Evolutionary conservation across 2,797 vertebrate genomes (phyloP).

Genomic region (Neoniphon sammara): DNA sequence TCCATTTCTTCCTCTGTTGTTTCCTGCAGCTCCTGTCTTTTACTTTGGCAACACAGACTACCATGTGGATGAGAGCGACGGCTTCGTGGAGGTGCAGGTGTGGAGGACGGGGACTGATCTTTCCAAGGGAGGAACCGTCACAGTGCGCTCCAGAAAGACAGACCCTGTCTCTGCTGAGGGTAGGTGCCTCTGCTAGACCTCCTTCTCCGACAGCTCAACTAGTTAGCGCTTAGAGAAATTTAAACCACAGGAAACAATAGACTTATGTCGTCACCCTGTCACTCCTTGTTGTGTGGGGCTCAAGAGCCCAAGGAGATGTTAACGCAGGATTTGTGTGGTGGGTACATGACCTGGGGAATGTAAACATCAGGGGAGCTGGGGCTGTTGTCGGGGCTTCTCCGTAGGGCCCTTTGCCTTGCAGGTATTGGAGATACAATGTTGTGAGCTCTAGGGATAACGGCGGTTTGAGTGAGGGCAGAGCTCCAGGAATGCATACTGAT

Average conservation of each 20-base stretch:
- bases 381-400: conserved; percentile 25
- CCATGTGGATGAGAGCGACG: conserved; percentile 90
- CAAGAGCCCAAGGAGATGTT: conserved; percentile 45
- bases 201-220: conserved; percentile 39
- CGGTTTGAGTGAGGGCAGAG: conserved; percentile 49
- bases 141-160: conserved; percentile 90
- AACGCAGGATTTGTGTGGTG: conserved; percentile 45
- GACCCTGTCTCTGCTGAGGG: conserved; percentile 90
- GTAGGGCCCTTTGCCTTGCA: conserved; percentile 24
- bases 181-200: conserved; percentile 71
- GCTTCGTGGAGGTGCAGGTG: conserved; percentile 88
- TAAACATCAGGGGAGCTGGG: conserved; percentile 54
- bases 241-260: conserved; percentile 62
- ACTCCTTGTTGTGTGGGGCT: conserved; percentile 53
- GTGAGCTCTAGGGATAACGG: conserved; percentile 42
- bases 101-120: conserved; percentile 93
- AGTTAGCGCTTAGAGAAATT: conserved; percentile 48
- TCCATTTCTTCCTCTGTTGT: conserved; percentile 32
- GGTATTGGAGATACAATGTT: conserved; percentile 21
- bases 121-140: conserved; percentile 88
- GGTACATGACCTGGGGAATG: conserved; percentile 66
- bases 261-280: conserved; percentile 58
- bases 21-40: conserved; percentile 83
- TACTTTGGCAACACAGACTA: conserved; percentile 89
- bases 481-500: conserved; percentile 60